phyloP scores from a whole-genome alignment of 2,113 vertebrate genomes.

The Dromaius novaehollandiae region DNA sequence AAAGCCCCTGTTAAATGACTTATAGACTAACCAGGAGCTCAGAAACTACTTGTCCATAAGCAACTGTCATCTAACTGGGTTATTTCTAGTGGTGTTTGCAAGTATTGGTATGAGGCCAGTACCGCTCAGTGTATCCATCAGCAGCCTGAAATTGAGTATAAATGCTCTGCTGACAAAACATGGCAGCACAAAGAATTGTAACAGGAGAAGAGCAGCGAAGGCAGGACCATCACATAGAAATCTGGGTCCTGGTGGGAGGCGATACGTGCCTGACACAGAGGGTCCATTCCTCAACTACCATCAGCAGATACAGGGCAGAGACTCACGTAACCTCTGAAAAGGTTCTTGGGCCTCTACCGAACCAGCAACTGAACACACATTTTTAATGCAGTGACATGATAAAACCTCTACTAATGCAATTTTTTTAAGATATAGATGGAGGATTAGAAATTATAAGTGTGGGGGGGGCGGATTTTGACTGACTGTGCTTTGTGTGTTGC shows the following conservation, averaged over 20 bases:
- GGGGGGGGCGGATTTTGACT: not conserved
- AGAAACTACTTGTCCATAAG: not conserved
- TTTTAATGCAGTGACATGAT: not conserved
- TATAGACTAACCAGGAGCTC: not conserved
- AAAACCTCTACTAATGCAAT: not conserved
- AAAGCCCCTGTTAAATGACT: not conserved
- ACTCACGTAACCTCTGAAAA: not conserved
- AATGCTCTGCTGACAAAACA: not conserved
- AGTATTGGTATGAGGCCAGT: not conserved
- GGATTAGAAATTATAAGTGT: not conserved
- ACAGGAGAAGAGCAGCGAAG: not conserved
- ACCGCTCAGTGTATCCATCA: not conserved
- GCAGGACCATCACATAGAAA: not conserved
- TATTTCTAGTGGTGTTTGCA: not conserved
- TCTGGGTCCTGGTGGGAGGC: not conserved
- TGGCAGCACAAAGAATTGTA: not conserved
- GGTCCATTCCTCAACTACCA: not conserved
- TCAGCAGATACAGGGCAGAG: not conserved
- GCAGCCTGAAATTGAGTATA: not conserved
- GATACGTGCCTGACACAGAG: not conserved
- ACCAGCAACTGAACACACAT: not conserved
- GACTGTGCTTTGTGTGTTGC: not conserved
- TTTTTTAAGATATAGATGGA: not conserved
- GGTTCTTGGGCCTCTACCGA: not conserved
- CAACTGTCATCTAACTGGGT: not conserved